phyloP scores from a whole-genome alignment of 2,797 vertebrate species.

The Coluber constrictor region DNA sequence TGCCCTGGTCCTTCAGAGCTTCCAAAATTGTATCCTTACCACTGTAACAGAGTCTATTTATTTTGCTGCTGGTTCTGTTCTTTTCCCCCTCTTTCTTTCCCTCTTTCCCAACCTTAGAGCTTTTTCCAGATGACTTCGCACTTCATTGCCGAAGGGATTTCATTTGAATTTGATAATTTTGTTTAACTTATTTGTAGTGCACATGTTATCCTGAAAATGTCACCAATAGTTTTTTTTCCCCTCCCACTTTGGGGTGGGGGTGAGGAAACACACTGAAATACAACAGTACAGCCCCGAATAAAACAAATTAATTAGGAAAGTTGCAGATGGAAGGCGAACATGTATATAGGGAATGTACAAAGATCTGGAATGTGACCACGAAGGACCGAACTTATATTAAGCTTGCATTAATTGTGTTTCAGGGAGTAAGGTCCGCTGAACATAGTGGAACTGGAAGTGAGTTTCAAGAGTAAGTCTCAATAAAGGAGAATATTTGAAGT shows the following conservation, averaged over 20 bases:
- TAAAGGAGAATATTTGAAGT: no score
- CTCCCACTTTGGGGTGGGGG: no score
- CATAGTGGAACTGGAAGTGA: background rate
- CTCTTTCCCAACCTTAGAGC: background rate
- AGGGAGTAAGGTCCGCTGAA: background rate
- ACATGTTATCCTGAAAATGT: background rate
- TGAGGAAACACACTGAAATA: background rate
- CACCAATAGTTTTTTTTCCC: background rate
- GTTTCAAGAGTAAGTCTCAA: background rate
- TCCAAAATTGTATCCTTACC: background rate
- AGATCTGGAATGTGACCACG: background rate
- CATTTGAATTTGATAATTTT: background rate
- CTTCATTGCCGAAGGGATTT: background rate
- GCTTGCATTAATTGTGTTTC: background rate
- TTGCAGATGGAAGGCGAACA: background rate
- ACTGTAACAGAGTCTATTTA: background rate
- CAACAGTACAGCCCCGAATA: background rate
- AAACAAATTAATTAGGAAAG: background rate
- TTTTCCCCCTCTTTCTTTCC: background rate
- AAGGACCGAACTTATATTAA: background rate
- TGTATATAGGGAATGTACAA: background rate
- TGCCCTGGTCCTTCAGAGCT: background rate
- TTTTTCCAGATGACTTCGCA: background rate
- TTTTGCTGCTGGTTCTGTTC: background rate
- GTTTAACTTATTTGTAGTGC: background rate